phyloP scores from a whole-genome alignment of 2,888 invertebrate genomes.

The Nowickia ferox region DNA sequence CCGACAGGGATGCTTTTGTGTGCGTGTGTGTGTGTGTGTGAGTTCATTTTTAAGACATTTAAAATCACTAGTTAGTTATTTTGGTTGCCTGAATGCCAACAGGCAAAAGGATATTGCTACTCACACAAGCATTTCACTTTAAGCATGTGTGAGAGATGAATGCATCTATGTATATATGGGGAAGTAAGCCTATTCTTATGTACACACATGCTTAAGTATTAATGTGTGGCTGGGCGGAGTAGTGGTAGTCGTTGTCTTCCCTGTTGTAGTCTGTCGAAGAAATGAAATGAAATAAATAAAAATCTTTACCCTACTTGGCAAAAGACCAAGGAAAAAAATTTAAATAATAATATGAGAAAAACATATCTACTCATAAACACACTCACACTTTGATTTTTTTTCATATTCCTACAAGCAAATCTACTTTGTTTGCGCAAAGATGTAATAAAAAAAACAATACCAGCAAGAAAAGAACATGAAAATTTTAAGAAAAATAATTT shows the following conservation, averaged over 20 bases:
- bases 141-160: not conserved
- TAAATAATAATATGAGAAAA: slow-evolving; percentile 62
- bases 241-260: not conserved
- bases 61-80: slow-evolving; percentile 57
- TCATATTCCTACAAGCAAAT: slow-evolving; percentile 42
- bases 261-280: slow-evolving; percentile 11
- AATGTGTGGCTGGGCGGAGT: slow-evolving; percentile 3
- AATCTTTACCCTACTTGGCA: slow-evolving; percentile 70
- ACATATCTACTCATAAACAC: slow-evolving; percentile 18
- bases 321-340: slow-evolving; percentile 60
- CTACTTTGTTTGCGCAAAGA: slow-evolving; percentile 48
- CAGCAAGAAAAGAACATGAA: slow-evolving; percentile 18
- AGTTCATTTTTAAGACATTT: slow-evolving; percentile 34
- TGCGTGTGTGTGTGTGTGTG: not conserved
- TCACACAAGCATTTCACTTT: slow-evolving; percentile 1
- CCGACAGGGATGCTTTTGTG: not conserved
- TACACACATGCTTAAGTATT: slow-evolving; percentile 6
- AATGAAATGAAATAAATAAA: slow-evolving; percentile 48
- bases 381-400: slow-evolving; percentile 24
- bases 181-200: not conserved
- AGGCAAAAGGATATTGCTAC: slow-evolving; percentile 50
- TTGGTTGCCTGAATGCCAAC: slow-evolving; percentile 31
- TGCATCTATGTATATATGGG: not conserved
- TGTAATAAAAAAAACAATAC: slow-evolving; percentile 34
- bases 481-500: slow-evolving; percentile 28